A percentile compares a stretch with the other conserved stretches of the same genome.
Conservation (phyloP, 92 coral and sea anemone genomes). For the Porites lobata region DNA sequence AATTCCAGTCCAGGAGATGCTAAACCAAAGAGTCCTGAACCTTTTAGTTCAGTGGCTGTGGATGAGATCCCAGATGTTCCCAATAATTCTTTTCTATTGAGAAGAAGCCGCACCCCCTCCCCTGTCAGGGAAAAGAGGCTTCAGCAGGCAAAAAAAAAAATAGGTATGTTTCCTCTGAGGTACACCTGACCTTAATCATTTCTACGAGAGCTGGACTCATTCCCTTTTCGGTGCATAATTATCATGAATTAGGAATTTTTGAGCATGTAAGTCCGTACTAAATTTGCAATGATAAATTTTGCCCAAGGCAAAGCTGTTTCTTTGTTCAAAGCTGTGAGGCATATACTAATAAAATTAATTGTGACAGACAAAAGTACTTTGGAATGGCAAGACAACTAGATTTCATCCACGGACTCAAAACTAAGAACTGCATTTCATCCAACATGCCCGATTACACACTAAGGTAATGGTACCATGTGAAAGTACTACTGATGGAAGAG, state of each 20-base stretch:
- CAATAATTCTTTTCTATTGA: conserved; percentile 85
- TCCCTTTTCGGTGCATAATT: no score
- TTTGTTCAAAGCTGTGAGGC: no score
- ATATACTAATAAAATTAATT: no score
- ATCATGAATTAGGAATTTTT: no score
- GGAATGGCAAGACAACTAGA: neutral
- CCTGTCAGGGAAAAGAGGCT: conserved; percentile 89
- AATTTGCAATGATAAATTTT: no score
- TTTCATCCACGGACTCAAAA: neutral
- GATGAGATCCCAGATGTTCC: conserved; percentile 92
- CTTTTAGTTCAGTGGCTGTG: conserved; percentile 70
- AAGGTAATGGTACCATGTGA: neutral
- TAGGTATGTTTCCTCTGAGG: conserved; percentile 5
- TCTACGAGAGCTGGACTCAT: no score
- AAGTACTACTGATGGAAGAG: no score
- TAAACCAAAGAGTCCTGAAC: conserved; percentile 17
- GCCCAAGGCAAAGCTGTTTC: no score
- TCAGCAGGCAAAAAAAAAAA: conserved; percentile 35
- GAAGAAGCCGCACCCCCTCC: conserved; percentile 96
- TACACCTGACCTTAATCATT: neutral
- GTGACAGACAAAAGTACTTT: neutral
- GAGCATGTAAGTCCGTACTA: no score
- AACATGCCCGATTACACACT: neutral
- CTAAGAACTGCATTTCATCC: neutral
- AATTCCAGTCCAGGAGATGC: conserved; percentile 42